These are phyloP conservation scores for Eurois occulta DNA, from an alignment of 2,888 invertebrate species.

Conservation along the genomic window DNA sequence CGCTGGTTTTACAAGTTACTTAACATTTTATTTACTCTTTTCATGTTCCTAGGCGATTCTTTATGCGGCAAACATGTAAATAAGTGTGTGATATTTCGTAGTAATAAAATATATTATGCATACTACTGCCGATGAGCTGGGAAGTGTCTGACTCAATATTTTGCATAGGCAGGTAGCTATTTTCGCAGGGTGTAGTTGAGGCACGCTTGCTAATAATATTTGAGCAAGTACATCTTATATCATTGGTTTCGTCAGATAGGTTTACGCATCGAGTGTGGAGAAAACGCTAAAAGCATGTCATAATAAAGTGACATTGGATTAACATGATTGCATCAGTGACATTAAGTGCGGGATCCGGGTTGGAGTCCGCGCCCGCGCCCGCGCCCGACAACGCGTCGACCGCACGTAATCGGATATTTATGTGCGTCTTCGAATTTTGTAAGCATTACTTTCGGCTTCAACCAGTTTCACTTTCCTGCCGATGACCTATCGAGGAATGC, in stretches of 20 bases:
- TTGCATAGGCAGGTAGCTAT: conserved; percentile 22
- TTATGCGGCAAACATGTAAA: conserved; percentile 69
- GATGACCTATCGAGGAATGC: conserved; percentile 86
- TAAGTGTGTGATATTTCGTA: conserved; percentile 68
- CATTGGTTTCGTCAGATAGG: conserved; percentile 69
- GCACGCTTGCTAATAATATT: conserved; percentile 69
- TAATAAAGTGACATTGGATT: conserved; percentile 82
- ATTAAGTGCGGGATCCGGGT: conserved; percentile 74
- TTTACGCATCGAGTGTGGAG: conserved; percentile 65
- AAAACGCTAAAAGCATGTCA: conserved; percentile 77
- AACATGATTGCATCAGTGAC: conserved; percentile 79
- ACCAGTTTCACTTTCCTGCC: conserved; percentile 88
- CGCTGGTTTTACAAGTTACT: conserved; percentile 73
- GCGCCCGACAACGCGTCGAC: conserved; percentile 61
- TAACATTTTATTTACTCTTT: conserved; percentile 73
- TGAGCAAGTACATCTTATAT: conserved; percentile 78
- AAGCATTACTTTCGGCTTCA: conserved; percentile 83
- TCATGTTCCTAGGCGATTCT: conserved; percentile 64
- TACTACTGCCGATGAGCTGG: conserved; percentile 24
- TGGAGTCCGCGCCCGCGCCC: conserved; percentile 52
- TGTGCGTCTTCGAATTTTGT: conserved; percentile 80
- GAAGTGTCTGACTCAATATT: conserved; percentile 40
- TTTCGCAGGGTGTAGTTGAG: conserved; percentile 40
- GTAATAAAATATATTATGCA: conserved; percentile 67
- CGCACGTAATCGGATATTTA: conserved; percentile 78